Base-by-base conservation (phyloP, 2,888 invertebrate genomes). In the Junonia oenone region DNA sequence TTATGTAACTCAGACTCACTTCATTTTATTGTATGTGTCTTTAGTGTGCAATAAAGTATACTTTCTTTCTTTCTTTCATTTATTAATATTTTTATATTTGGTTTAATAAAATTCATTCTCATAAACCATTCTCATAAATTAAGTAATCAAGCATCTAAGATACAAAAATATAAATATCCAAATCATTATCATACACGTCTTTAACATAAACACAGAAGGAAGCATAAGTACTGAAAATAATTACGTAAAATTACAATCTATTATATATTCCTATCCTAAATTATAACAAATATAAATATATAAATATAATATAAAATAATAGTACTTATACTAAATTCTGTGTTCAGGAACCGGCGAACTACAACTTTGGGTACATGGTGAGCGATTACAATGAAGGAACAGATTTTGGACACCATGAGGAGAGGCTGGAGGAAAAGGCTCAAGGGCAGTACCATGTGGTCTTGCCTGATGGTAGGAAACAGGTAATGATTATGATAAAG, bases 351-450 rank as follows among this genome's bases (percentile, higher is more conserved):
- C 93, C 93, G n/a, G 93, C 83, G 0, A 92, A 91, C 80, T 93
- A 93, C 80, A 92, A 93, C 73, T 93, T 93, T 76, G 92, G 92
- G 62, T 93, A 93, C 71, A 92, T 92, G 78, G 93, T 93, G 43
- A 91, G 91, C 66, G 93, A 93, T 68, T 87, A 89, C 58, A 88
- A 91, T 60, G 92, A 92, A 31, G 93, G 92, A 19, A 91, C 92
- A 1, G 92, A 93, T 66, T 93, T 93, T 65, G 93, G 93, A 0
- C 93, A 93, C 64, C 91, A 91, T 64, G 93, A 93, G 74, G 88
- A 91, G 49, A 90, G 93, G 26, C 90, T 92, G 68, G 92, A 92
- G 27, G 92, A 92, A 58, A 83, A 84, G 26, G 92, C 93, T 0
- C 84, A 91, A 46, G 93, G 93, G 14, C 89, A 91, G 55, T 93